Percentiles rank a stretch among this genome's conserved stretches.
phyloP scores from a whole-genome alignment of 2,888 invertebrate genomes.

The Ectobius pallidus region DNA sequence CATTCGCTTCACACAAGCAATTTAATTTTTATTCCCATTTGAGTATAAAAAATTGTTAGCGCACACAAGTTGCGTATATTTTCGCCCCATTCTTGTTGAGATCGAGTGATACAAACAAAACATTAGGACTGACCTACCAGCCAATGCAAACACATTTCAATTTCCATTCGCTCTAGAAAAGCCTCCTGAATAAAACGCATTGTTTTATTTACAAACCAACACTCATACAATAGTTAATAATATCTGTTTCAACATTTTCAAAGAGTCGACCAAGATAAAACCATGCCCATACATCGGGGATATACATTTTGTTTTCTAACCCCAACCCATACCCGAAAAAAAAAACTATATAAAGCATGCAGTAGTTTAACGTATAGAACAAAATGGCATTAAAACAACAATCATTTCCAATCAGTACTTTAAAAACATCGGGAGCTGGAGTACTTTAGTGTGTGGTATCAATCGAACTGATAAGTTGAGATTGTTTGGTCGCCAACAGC shows the following conservation, averaged over 20 bases:
- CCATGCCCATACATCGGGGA: neutral
- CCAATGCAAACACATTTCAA: neutral
- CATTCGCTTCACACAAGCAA: too few species aligned
- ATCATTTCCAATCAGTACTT: neutral
- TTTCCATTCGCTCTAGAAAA: neutral
- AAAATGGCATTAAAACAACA: neutral
- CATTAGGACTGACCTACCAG: neutral
- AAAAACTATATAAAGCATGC: too few species aligned
- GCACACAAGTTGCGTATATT: too few species aligned
- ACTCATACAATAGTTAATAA: neutral
- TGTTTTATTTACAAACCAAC: slow-evolving; percentile 2
- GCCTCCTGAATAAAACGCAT: neutral
- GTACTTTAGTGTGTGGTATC: slow-evolving; percentile 1
- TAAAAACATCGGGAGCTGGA: neutral
- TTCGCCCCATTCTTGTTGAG: too few species aligned
- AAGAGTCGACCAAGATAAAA: neutral
- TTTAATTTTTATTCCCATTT: too few species aligned
- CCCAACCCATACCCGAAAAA: too few species aligned
- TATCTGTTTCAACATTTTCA: neutral
- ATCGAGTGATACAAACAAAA: neutral
- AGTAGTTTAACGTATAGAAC: too few species aligned
- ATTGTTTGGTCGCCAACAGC: slow-evolving; percentile 17
- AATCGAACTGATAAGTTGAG: slow-evolving; percentile 11
- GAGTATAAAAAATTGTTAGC: too few species aligned
- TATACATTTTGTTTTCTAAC: too few species aligned